phyloP scores from a whole-genome alignment of 30 jellyfish, hydroid and myxozoan genomes.

The Aurelia sp. region DNA sequence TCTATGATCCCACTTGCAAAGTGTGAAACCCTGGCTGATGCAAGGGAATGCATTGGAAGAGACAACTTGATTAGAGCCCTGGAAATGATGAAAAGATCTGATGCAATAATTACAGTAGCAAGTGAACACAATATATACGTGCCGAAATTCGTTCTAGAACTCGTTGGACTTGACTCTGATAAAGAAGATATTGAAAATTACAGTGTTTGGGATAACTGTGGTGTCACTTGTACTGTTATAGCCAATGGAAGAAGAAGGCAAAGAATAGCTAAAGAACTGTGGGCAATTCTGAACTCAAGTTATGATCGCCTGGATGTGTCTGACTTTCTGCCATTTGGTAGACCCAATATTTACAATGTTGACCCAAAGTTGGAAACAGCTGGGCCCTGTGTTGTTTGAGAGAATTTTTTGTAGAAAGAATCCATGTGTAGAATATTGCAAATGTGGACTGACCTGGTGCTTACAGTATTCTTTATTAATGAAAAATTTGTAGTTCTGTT shows the following conservation, averaged over 20 bases:
- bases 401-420: neutral
- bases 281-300: conserved; percentile 72
- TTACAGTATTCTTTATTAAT: neutral
- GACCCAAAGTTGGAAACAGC: conserved; percentile 90
- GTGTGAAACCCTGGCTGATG: conserved; percentile 64
- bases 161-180: conserved; percentile 52
- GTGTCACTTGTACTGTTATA: conserved; percentile 59
- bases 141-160: conserved; percentile 54
- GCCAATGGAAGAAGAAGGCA: conserved; percentile 72
- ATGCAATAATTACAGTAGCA: conserved; percentile 70
- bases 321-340: conserved; percentile 78
- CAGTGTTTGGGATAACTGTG: conserved; percentile 83
- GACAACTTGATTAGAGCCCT: conserved; percentile 46
- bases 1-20: conserved; percentile 67
- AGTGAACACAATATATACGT: conserved; percentile 39
- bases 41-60: conserved; percentile 51
- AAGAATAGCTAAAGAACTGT: conserved; percentile 80
- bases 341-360: conserved; percentile 57
- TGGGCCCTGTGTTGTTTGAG: conserved; percentile 84
- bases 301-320: conserved; percentile 74
- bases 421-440: neutral
- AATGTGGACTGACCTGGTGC: neutral
- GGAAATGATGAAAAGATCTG: conserved; percentile 70
- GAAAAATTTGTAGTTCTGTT: conserved; percentile 48
- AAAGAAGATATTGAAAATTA: conserved; percentile 24